These are phyloP conservation scores for Netelia fuscicornis DNA, from an alignment of 2,888 invertebrate species.

Conservation along the genomic window DNA sequence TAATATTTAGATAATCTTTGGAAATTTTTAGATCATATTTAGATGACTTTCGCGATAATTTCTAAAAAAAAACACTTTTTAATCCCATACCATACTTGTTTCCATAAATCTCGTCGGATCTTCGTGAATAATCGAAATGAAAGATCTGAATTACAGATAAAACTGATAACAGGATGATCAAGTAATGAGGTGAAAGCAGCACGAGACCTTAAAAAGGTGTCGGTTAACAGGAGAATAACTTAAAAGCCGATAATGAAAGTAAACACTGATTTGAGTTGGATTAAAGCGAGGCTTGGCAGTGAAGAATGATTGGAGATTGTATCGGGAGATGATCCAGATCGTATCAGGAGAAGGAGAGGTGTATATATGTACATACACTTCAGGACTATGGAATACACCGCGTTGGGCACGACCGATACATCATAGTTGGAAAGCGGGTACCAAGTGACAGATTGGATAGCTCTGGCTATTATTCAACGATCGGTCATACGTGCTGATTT, in stretches of 20 bases:
- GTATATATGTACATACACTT: conserved; percentile 10
- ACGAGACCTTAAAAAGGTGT: not conserved
- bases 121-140: no score
- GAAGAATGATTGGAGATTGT: conserved; percentile 50
- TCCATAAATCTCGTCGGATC: no score
- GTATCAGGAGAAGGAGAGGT: conserved; percentile 49
- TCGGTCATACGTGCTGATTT: conserved; percentile 69
- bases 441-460: conserved; percentile 77
- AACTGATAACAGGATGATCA: no score
- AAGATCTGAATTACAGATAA: no score
- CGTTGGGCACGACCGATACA: conserved; percentile 70
- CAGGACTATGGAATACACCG: not conserved
- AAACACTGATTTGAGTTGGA: conserved; percentile 25
- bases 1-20: no score
- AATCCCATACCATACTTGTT: no score
- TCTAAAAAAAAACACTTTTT: no score
- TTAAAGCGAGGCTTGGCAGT: conserved; percentile 57
- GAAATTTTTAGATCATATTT: no score
- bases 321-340: conserved; percentile 45
- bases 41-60: no score
- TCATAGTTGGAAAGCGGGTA: conserved; percentile 76
- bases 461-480: conserved; percentile 76
- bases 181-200: not conserved
- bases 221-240: not conserved
- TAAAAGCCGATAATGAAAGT: not conserved